These are phyloP conservation scores for Orthosia incerta DNA, from an alignment of 2,888 invertebrate genomes.

Conservation along the genomic window DNA sequence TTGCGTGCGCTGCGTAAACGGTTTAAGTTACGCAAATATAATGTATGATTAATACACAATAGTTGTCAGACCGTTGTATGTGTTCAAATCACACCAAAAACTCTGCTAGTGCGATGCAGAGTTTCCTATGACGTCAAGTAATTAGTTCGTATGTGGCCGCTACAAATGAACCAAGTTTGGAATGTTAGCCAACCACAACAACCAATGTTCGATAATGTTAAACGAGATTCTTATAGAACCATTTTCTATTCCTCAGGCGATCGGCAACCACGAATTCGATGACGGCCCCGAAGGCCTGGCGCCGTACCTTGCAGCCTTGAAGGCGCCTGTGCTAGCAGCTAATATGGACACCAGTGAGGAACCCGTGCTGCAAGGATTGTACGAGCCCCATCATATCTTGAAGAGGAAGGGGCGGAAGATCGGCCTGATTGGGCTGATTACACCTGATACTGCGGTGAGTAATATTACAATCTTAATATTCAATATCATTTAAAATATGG, in stretches of 20 bases:
- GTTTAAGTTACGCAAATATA: too few relatives aligned
- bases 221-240: too few relatives aligned
- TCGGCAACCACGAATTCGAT: conserved; percentile 97
- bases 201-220: too few relatives aligned
- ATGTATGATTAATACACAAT: too few relatives aligned
- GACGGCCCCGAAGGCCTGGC: conserved; percentile 93
- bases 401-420: conserved; percentile 93
- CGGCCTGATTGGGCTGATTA: conserved; percentile 95
- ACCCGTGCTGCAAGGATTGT: conserved; percentile 92
- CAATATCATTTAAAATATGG: too few relatives aligned
- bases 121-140: too few relatives aligned
- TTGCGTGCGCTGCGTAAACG: too few relatives aligned
- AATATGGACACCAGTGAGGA: conserved; percentile 94
- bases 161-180: too few relatives aligned
- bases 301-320: conserved; percentile 92
- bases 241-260: conserved; percentile 89
- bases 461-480: neutral
- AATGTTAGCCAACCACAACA: neutral
- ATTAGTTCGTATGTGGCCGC: too few relatives aligned
- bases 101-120: too few relatives aligned
- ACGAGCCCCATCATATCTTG: conserved; percentile 92
- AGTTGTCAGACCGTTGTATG: too few relatives aligned
- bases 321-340: conserved; percentile 93
- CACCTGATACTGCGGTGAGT: conserved; percentile 92
- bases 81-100: too few relatives aligned